Evolutionary conservation across 2,888 invertebrate species (phyloP), one percentile per base, ranked within the genome.

Genomic region (Mesochorus sp.): DNA sequence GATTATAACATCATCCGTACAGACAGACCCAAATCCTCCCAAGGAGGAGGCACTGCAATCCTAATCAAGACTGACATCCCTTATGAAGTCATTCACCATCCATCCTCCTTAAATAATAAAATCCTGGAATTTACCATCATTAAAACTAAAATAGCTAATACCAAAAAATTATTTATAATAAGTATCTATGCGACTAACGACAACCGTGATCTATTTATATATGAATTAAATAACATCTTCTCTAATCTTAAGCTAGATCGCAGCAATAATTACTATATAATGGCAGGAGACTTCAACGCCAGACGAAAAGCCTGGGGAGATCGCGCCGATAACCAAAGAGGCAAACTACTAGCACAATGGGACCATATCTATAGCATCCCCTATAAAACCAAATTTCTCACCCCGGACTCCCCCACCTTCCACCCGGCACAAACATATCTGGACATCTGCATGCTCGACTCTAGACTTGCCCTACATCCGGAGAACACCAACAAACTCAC

Each of bases 41-140:
- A 70, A 37, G 79, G 76, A 6, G 78, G 76, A 5, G 78, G 79
- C 1, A 80, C 79, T 5, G 79, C 79, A 2, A 71, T 80, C 3
- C 24, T 79, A 6, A 72, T 80, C 8, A 66, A 55, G 47, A 57
- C 75, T 17, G 14, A 31, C 0, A 39, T 79, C 6, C 49, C 37
- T 5, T 68, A 39, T 26, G 8, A 44, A 31, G 17, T 24, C 17
- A 68, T 76, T 26, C 10, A 6, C 12, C 37, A 14, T 5, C 57
- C 68, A 0, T 28, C 42, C 47, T 31, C 14, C 0, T 1, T 0
- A 0, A 47, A 17, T 6, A 57, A 76, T 51, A 12, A 34, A 10
- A 12, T 72, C 3, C 1, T 68, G 3, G 78, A 80, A 62, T 57
- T 14, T 6, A 39, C 62, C 5, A 62, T 71, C 19, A 71, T 75